Evolutionary conservation across 1,140 invertebrate genomes (phyloP).

Genomic region (Camponotus floridanus): DNA sequence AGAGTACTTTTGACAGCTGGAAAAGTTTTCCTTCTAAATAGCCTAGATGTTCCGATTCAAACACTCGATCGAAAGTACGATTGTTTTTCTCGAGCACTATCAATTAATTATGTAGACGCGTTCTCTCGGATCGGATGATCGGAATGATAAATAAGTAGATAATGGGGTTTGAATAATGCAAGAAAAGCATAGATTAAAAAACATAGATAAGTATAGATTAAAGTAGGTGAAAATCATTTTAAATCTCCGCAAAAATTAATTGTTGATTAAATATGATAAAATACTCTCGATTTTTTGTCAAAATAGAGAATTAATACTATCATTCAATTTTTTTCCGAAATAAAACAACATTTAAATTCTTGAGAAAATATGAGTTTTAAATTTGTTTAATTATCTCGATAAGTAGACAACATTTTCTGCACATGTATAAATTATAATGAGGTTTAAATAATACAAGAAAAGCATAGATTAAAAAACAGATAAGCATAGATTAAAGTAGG

Average conservation of each 20-base stretch:
- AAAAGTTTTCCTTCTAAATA: slow-evolving; percentile 25
- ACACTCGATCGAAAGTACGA: slow-evolving; percentile 15
- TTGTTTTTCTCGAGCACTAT: slow-evolving; percentile 36
- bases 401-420: slow-evolving; percentile 11
- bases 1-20: slow-evolving; percentile 24
- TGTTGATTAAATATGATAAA: background rate
- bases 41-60: slow-evolving; percentile 11
- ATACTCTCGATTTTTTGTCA: background rate
- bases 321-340: background rate
- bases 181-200: background rate
- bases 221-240: background rate
- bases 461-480: background rate
- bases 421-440: slow-evolving; percentile 7
- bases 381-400: background rate
- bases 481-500: background rate
- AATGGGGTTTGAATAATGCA: background rate
- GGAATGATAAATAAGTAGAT: slow-evolving; percentile 19
- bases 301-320: background rate
- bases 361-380: background rate
- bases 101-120: slow-evolving; percentile 29
- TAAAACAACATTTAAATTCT: background rate
- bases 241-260: background rate
- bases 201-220: background rate
- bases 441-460: background rate
- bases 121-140: background rate